Evolutionary conservation across 2,797 vertebrate species (phyloP).

Genomic region (Anguilla pacifica): DNA sequence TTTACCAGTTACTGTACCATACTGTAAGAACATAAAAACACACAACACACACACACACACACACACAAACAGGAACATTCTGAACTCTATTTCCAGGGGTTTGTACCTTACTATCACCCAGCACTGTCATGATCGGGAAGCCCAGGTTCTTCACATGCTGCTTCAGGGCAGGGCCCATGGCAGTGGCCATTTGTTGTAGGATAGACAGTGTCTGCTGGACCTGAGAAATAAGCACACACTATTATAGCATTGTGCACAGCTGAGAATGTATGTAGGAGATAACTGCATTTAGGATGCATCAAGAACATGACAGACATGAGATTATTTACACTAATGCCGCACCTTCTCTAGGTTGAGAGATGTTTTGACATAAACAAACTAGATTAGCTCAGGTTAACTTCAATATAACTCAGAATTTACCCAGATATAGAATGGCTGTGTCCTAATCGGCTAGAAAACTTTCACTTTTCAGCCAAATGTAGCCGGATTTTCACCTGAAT

Average conservation of each 20-base stretch:
- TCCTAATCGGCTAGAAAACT: too few relatives aligned
- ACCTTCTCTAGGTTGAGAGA: background rate
- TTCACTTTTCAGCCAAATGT: too few relatives aligned
- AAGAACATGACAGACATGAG: background rate
- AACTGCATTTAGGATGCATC: background rate
- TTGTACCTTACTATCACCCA: conserved; percentile 95
- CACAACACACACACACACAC: background rate
- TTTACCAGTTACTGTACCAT: background rate
- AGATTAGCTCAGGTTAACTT: too few relatives aligned
- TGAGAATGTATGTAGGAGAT: background rate
- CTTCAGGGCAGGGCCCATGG: conserved; percentile 90
- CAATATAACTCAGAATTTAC: too few relatives aligned
- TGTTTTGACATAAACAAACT: background rate
- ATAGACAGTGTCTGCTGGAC: conserved; percentile 91
- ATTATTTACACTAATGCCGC: background rate
- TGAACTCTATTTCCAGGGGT: background rate
- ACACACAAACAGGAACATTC: background rate
- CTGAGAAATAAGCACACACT: conserved; percentile 60
- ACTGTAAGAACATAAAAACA: background rate
- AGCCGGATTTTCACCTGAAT: too few relatives aligned
- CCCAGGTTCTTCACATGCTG: conserved; percentile 90
- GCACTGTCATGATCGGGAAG: conserved; percentile 86
- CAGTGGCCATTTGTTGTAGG: conserved; percentile 88
- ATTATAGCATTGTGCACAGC: background rate
- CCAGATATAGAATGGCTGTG: too few relatives aligned